These are phyloP conservation scores for Cyclura pinguis DNA, from an alignment of 2,797 vertebrate species.

Conservation along the genomic window DNA sequence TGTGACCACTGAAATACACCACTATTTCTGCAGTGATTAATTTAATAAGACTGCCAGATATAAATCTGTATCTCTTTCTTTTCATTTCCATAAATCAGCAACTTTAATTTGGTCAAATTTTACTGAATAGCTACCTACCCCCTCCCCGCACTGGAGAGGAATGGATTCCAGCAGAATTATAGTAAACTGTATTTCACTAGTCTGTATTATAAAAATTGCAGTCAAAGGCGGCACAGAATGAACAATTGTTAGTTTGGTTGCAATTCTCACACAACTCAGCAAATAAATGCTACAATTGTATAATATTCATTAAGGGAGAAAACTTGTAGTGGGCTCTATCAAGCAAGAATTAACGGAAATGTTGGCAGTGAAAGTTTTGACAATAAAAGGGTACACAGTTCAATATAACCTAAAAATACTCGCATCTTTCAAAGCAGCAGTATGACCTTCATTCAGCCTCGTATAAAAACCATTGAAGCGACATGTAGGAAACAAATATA, in stretches of 20 bases:
- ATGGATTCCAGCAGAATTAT: neutral
- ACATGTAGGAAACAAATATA: slow-evolving; percentile 52
- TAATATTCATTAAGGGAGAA: slow-evolving; percentile 17
- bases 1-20: neutral
- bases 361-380: slow-evolving; percentile 7
- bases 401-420: slow-evolving; percentile 51
- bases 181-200: neutral
- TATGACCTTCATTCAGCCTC: slow-evolving; percentile 46
- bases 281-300: slow-evolving; percentile 45
- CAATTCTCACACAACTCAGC: slow-evolving; percentile 27
- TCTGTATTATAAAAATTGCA: slow-evolving; percentile 10
- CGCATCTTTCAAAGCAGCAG: slow-evolving; percentile 41
- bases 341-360: slow-evolving; percentile 38
- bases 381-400: slow-evolving; percentile 33
- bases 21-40: neutral
- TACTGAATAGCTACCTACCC: neutral
- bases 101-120: neutral
- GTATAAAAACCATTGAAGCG: slow-evolving; percentile 48
- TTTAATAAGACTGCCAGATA: no score
- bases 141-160: neutral
- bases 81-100: neutral
- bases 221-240: slow-evolving; percentile 30
- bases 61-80: neutral
- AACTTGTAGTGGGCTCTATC: slow-evolving; percentile 37
- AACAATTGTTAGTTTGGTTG: slow-evolving; percentile 25